A percentile compares a stretch with the other conserved stretches of the same genome.
Conservation (phyloP, 2,113 vertebrate genomes). For the Physeter macrocephalus region DNA sequence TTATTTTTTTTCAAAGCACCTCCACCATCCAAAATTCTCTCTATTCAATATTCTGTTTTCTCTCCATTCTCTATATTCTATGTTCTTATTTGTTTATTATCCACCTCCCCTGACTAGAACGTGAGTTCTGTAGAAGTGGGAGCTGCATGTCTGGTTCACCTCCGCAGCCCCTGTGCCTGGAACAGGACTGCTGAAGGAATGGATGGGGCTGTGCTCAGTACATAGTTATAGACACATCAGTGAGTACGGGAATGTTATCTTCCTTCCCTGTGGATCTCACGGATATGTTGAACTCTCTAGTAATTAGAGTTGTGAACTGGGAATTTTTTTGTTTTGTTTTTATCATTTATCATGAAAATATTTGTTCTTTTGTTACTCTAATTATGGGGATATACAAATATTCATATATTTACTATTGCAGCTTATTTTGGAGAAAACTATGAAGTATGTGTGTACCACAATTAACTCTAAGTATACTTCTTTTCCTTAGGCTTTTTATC, state of each 20-base stretch:
- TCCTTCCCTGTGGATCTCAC: background rate
- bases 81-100: background rate
- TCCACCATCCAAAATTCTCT: background rate
- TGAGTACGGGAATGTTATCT: background rate
- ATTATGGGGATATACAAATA: background rate
- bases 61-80: background rate
- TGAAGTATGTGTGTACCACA: background rate
- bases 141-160: background rate
- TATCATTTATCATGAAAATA: background rate
- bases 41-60: background rate
- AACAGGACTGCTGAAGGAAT: background rate
- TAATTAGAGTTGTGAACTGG: background rate
- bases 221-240: background rate
- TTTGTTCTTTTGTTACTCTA: background rate
- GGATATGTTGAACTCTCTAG: background rate
- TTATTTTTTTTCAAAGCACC: background rate
- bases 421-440: background rate
- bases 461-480: background rate
- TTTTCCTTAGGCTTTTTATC: background rate
- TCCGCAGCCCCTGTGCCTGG: background rate
- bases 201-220: background rate
- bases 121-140: background rate
- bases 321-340: background rate
- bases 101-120: background rate
- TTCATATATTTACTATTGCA: background rate